These are phyloP conservation scores for Peromyscus aztecus DNA, from an alignment of 2,797 vertebrate species.

Conservation along the genomic window DNA sequence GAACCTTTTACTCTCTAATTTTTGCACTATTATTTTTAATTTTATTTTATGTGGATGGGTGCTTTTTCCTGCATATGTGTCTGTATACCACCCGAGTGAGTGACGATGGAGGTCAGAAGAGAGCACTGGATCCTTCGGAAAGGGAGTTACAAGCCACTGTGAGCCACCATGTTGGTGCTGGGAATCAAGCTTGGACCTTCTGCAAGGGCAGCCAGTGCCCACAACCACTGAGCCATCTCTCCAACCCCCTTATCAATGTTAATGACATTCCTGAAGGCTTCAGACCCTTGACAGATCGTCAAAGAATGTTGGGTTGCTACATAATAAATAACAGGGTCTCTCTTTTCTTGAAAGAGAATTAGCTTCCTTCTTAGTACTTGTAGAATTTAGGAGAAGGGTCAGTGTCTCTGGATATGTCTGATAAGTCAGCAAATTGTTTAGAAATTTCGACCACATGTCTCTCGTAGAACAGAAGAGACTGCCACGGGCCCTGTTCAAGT, in stretches of 20 bases:
- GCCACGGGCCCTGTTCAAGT: not conserved
- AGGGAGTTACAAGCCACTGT: not conserved
- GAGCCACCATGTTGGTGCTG: not conserved
- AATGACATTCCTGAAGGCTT: not conserved
- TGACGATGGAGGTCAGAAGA: not conserved
- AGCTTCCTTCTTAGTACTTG: not conserved
- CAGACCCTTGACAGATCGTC: not conserved
- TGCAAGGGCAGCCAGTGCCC: not conserved
- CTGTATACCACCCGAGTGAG: not conserved
- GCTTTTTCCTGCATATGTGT: not conserved
- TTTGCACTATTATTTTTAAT: not conserved
- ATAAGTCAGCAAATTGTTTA: constrained; percentile 2
- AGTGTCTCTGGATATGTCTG: not conserved
- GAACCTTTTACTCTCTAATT: not conserved
- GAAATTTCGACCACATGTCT: not conserved
- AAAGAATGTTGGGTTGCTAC: not conserved
- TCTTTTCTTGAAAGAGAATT: not conserved
- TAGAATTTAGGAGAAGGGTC: not conserved
- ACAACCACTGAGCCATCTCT: not conserved
- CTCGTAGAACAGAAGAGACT: not conserved
- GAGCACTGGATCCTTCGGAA: not conserved
- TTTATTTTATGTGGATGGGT: not conserved
- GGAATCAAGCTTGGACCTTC: not conserved
- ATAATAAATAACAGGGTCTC: not conserved
- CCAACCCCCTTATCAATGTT: not conserved